Conservation (phyloP, 2,888 invertebrate species). For the Synanthedon andrenaeformis region DNA sequence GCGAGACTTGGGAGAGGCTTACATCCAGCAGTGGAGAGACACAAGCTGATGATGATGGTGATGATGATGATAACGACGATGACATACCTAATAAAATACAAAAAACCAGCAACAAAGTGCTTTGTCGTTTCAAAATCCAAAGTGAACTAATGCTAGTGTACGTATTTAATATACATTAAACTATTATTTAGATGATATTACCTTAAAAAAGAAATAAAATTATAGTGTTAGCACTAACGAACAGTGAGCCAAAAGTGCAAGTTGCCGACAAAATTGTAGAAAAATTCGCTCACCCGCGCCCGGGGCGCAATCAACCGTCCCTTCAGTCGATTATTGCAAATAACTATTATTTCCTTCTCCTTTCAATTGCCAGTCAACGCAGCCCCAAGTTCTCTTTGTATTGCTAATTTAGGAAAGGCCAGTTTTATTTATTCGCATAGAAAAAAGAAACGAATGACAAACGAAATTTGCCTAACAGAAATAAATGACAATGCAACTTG, state of each 20-base stretch:
- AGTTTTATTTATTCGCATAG: constrained; percentile 39
- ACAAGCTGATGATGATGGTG: too few species aligned
- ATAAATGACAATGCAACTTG: constrained; percentile 21
- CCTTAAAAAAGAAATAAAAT: constrained; percentile 1
- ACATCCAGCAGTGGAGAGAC: too few species aligned
- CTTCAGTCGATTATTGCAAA: constrained; percentile 61
- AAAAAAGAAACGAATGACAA: background rate
- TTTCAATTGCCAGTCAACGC: constrained; percentile 53
- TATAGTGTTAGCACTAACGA: constrained; percentile 15
- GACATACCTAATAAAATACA: too few species aligned
- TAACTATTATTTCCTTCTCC: constrained; percentile 60
- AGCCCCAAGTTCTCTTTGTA: constrained; percentile 36
- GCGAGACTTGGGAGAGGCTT: too few species aligned
- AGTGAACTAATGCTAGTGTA: too few species aligned
- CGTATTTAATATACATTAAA: too few species aligned
- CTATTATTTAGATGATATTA: too few species aligned
- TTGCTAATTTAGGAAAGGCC: constrained; percentile 56
- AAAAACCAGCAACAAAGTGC: too few species aligned
- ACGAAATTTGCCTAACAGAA: too few species aligned
- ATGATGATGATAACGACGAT: too few species aligned
- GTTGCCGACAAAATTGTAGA: constrained; percentile 33
- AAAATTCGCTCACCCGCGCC: constrained; percentile 34
- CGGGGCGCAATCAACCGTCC: constrained; percentile 64
- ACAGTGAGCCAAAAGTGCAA: constrained; percentile 23
- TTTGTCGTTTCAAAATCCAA: too few species aligned